Percentiles rank a stretch among this genome's conserved stretches.
Conservation (phyloP, 2,797 vertebrate species). For the Tokudaia tokunoshimensis region DNA sequence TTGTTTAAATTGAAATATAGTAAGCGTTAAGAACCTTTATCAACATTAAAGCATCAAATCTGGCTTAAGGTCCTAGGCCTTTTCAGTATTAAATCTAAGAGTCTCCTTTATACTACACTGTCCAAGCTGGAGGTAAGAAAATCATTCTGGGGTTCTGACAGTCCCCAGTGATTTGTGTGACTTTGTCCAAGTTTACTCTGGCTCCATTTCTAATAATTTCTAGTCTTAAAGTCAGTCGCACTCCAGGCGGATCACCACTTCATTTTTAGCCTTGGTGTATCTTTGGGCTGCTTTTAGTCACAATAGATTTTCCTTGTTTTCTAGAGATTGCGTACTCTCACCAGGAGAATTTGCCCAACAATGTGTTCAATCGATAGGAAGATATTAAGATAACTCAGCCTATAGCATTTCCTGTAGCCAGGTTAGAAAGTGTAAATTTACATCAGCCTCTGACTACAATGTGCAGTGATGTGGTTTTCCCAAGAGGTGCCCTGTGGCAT, state of each 20-base stretch:
- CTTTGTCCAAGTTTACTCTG: neutral
- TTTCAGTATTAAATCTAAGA: neutral
- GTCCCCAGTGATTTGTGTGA: neutral
- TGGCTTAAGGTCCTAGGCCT: neutral
- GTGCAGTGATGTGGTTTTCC: neutral
- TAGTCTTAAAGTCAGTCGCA: neutral
- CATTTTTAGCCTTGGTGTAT: neutral
- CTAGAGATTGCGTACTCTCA: neutral
- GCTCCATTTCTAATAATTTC: neutral
- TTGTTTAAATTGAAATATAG: constrained; percentile 29
- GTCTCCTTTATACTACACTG: constrained; percentile 6
- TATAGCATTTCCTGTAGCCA: neutral
- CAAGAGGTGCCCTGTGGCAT: neutral
- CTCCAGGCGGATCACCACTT: neutral
- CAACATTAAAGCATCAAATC: neutral
- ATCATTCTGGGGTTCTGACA: neutral
- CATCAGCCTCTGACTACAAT: neutral
- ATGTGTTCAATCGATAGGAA: neutral
- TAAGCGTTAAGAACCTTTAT: neutral
- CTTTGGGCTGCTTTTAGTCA: neutral
- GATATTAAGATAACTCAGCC: neutral
- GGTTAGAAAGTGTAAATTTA: neutral
- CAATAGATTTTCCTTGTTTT: neutral
- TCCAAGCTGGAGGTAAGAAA: constrained; percentile 16
- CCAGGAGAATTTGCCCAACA: neutral